Base-by-base conservation (phyloP, 2,888 invertebrate species). In the Chelonus formosanus region DNA sequence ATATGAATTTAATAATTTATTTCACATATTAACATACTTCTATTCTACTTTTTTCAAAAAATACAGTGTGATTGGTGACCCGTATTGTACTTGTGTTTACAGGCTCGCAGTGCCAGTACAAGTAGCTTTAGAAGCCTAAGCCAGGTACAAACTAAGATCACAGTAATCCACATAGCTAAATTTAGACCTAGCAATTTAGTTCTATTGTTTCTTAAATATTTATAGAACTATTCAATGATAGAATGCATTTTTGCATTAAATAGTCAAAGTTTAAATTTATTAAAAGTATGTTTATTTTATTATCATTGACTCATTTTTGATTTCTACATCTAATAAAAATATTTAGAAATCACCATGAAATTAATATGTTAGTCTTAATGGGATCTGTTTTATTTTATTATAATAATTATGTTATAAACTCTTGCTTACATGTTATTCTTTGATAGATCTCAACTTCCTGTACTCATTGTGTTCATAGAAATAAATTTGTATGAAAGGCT, bases 51-150 rank as follows among this genome's bases (percentile, higher is more conserved):
- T 71, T 75, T 72, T 71, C 73, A 73, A 20, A 20, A 56, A 76
- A 75, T 76, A 71, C 74, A 77, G 73, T 79, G 78, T 78, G 77
- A 80, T 82, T 80, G 78, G 80, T 83, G 82, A 83, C 78, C 75
- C 74, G 76, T 81, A 80, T 80, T 83, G 76, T 81, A 82, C 82
- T 83, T 85, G 81, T 85, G 80, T 89, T 91, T 90, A 84, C 92
- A 92, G 92, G 92, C 92, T 86, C 91, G 92, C 89, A 92, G 92
- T 88, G 91, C 92, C 87, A 92, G 92, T 89, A 91, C 92, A 88
- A 91, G 91, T 92, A 92, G 92, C 91, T 92, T 92, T 92, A 91
- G 92, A 91, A 92, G 92, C 89, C 89, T 92, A 85, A 92, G 92
- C 88, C 92, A 92, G 92, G 92, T 92, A 92, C 86, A 83, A 80